Evolutionary conservation across 2,888 invertebrate species (phyloP).

Genomic region (Drosophila demipolita): DNA sequence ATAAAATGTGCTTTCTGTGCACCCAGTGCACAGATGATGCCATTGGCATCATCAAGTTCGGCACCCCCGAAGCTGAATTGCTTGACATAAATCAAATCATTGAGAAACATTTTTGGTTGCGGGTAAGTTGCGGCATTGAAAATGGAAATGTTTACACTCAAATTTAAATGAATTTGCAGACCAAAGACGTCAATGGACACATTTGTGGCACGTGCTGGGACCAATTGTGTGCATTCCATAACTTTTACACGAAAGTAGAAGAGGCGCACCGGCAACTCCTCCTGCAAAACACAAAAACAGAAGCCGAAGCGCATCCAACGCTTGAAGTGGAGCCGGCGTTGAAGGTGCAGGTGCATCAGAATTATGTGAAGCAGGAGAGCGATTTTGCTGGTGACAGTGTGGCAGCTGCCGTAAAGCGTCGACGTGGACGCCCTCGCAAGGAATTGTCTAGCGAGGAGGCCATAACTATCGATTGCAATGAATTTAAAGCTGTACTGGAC

Average conservation of each 20-base stretch:
- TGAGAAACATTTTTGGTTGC: slow-evolving; percentile 76
- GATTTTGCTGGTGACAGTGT: slow-evolving; percentile 44
- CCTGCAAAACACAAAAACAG: background rate
- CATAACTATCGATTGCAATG: slow-evolving; percentile 40
- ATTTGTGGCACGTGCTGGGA: slow-evolving; percentile 73
- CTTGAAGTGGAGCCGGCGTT: background rate
- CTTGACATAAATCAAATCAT: slow-evolving; percentile 62
- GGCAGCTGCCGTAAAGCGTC: slow-evolving; percentile 63
- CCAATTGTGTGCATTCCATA: slow-evolving; percentile 72
- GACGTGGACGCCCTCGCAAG: slow-evolving; percentile 67
- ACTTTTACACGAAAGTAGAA: slow-evolving; percentile 74
- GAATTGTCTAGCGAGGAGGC: slow-evolving; percentile 14
- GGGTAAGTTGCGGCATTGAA: slow-evolving; percentile 39
- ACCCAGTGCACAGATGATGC: slow-evolving; percentile 53
- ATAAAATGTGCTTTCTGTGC: slow-evolving; percentile 72
- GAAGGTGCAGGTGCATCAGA: background rate
- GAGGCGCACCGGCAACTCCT: slow-evolving; percentile 55
- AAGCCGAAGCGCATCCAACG: background rate
- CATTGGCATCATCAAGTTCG: slow-evolving; percentile 62
- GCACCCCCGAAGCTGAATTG: slow-evolving; percentile 59
- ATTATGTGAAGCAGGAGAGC: slow-evolving; percentile 43
- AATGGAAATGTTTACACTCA: background rate
- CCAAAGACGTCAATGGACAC: slow-evolving; percentile 41
- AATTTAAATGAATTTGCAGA: slow-evolving; percentile 31
- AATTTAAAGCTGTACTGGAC: slow-evolving; percentile 63